These are phyloP conservation scores for Blastobasis lacticolella DNA, from an alignment of 2,888 invertebrate species.

Conservation along the genomic window DNA sequence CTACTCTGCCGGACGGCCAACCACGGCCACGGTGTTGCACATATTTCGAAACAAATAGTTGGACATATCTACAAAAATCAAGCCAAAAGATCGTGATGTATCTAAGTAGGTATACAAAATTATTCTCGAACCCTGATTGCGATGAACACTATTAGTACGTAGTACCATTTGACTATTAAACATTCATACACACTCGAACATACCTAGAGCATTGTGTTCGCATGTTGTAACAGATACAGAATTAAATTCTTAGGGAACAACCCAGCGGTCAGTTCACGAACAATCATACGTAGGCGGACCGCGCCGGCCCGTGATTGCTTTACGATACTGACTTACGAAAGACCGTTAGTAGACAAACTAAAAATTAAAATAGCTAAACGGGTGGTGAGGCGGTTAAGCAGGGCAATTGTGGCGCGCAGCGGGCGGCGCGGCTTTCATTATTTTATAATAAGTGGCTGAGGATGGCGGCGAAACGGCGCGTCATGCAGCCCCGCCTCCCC, in stretches of 20 bases:
- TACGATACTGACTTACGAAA: constrained; percentile 56
- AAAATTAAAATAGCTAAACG: constrained; percentile 74
- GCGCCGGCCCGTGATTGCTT: constrained; percentile 37
- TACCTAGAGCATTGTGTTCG: background rate
- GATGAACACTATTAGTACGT: background rate
- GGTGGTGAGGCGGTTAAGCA: constrained; percentile 64
- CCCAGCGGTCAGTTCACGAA: constrained; percentile 9
- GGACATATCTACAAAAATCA: no score
- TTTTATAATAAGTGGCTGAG: constrained; percentile 70
- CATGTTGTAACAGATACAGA: constrained; percentile 2
- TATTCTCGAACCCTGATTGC: no score
- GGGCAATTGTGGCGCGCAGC: constrained; percentile 70
- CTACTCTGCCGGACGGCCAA: no score
- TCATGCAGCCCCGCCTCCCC: constrained; percentile 48
- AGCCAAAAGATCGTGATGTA: no score
- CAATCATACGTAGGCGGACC: constrained; percentile 39
- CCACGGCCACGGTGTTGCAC: no score
- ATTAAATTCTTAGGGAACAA: constrained; percentile 9
- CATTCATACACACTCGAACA: no score
- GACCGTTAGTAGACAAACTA: constrained; percentile 71
- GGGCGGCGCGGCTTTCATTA: constrained; percentile 70
- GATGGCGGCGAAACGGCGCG: constrained; percentile 56
- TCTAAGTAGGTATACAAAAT: no score
- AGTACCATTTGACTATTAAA: background rate
- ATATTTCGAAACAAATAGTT: no score